Percentiles rank a stretch among this genome's conserved stretches.
Conservation (phyloP, 2,888 invertebrate species). For the Dusona sp. region DNA sequence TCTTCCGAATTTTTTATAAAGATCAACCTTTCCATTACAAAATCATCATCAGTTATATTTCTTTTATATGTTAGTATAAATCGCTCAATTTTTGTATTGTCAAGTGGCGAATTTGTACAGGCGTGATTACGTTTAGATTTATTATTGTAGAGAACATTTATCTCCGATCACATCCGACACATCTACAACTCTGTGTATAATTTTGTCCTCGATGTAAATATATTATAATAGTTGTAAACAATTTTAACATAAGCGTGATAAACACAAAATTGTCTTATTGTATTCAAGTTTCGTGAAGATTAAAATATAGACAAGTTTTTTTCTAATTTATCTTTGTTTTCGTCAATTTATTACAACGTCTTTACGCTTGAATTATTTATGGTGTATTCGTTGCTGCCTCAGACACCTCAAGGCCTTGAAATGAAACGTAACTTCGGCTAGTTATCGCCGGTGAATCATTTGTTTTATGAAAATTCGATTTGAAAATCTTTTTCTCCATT, state of each 20-base stretch:
- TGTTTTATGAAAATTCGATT: too few species aligned
- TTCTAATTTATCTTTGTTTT: conserved; percentile 14
- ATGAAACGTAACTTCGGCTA: neutral
- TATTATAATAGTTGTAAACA: conserved; percentile 43
- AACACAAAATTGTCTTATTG: conserved; percentile 45
- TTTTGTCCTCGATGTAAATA: conserved; percentile 61
- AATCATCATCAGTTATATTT: conserved; percentile 16
- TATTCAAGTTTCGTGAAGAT: conserved; percentile 43
- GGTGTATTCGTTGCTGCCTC: neutral
- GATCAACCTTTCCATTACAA: neutral
- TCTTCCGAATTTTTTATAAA: conserved; percentile 49
- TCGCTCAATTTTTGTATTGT: conserved; percentile 68
- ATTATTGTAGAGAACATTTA: conserved; percentile 28
- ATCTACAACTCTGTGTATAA: conserved; percentile 32
- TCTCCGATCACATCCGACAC: conserved; percentile 16
- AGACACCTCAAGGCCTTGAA: neutral
- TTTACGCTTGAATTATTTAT: neutral
- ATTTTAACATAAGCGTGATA: conserved; percentile 39
- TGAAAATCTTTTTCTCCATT: too few species aligned
- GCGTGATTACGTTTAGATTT: conserved; percentile 34
- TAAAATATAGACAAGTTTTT: conserved; percentile 62
- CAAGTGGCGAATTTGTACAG: conserved; percentile 52
- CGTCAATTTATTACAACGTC: neutral
- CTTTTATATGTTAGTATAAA: conserved; percentile 46
- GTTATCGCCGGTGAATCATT: too few species aligned